Evolutionary conservation across 2,113 vertebrate species (phyloP), one percentile per base, ranked within the genome.

Genomic region (Limanda limanda): DNA sequence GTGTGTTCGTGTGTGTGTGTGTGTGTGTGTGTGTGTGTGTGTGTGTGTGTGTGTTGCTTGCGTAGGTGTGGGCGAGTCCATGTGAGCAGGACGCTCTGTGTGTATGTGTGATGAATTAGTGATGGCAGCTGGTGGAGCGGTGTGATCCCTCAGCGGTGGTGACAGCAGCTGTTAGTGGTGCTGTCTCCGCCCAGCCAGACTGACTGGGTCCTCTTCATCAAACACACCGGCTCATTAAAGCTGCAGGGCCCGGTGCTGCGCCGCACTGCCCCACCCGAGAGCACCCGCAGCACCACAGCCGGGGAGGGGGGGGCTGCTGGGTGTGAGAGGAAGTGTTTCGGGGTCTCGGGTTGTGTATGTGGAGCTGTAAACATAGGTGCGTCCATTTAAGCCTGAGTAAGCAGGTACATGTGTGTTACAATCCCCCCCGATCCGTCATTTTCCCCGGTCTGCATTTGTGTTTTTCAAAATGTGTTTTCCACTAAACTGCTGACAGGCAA

Each of bases 91-190:
- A 54, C 64, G 58, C 13, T 66, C 60, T 76, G 64, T 71, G 66
- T 14, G 54, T 40, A 70, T 70, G 69, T 65, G 82, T 79, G 91
- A 92, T 89, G 85, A 93, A 92, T 92, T 86, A 89, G 89, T 84
- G 79, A 89, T 66, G 90, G 90, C 89, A 91, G 92, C 84, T 86
- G 88, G 91, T 84, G 83, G 87, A 91, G 86, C 84, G 67, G 83
- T 88, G 92, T 88, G 90, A 92, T 93, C 91, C 89, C 91, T 93
- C 91, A 93, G 88, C 82, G 56, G 87, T 78, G 87, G 91, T 91
- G 92, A 93, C 92, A 92, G 91, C 91, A 91, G 87, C 92, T 92
- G 92, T 92, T 92, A 92, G 89, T 68, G 82, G 81, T 74, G 86
- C 88, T 52, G 87, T 89, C 89, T 89, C 91, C 90, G 64, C 92